Evolutionary conservation across 2,113 vertebrate species (phyloP).

Genomic region (Bubo scandiacus): DNA sequence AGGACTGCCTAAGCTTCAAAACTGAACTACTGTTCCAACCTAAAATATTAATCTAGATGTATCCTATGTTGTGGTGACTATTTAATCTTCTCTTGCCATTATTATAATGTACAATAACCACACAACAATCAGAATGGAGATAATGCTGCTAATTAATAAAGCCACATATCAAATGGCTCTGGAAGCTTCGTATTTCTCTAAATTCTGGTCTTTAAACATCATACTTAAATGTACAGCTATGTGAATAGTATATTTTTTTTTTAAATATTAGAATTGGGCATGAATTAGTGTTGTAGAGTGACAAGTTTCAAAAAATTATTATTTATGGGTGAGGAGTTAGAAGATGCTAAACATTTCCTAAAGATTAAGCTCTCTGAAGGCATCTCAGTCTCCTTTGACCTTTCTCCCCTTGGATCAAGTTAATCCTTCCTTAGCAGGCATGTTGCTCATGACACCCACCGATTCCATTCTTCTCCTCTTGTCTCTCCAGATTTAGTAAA

Average conservation of each 20-base stretch:
- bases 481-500: constrained; percentile 36
- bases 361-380: not conserved
- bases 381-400: not conserved
- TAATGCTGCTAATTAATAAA: not conserved
- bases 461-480: constrained; percentile 21
- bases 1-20: not conserved
- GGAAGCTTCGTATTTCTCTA: not conserved
- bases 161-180: not conserved
- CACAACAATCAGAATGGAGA: not conserved
- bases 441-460: not conserved
- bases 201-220: not conserved
- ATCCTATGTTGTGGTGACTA: not conserved
- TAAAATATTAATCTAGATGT: not conserved
- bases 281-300: not conserved
- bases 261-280: not conserved
- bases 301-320: not conserved
- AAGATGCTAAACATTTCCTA: not conserved
- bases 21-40: not conserved
- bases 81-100: not conserved
- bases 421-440: constrained; percentile 3
- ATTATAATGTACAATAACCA: not conserved
- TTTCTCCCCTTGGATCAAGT: not conserved
- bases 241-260: not conserved
- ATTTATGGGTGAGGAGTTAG: not conserved
- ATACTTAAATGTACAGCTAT: not conserved